Evolutionary conservation across 1,140 invertebrate species (phyloP).

Genomic region (Lanistes nyassanus): DNA sequence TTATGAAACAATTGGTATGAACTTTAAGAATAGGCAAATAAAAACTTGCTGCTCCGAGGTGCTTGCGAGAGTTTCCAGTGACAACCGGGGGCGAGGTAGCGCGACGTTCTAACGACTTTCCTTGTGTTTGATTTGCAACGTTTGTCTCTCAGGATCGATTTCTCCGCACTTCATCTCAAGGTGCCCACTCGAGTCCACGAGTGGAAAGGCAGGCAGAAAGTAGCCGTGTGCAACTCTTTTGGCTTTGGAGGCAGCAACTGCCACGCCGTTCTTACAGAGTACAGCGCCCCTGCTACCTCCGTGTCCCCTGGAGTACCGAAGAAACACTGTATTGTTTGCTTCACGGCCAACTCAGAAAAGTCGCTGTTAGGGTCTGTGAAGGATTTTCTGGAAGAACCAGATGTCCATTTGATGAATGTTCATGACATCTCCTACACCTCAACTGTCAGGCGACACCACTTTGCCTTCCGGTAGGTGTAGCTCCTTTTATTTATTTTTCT

Average conservation of each 20-base stretch:
- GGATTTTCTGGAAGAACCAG: conserved; percentile 14
- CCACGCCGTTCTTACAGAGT: conserved; percentile 41
- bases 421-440: conserved; percentile 37
- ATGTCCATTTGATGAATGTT: conserved; percentile 14
- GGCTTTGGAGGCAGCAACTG: conserved; percentile 55
- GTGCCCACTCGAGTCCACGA: conserved; percentile 35
- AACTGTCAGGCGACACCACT: conserved; percentile 35
- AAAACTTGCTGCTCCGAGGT: too few species aligned
- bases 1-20: too few species aligned
- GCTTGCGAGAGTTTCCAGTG: too few species aligned
- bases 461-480: conserved; percentile 20
- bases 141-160: conserved; percentile 31
- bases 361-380: conserved; percentile 20
- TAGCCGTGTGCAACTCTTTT: conserved; percentile 51
- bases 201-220: conserved; percentile 59
- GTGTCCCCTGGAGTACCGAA: neutral
- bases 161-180: conserved; percentile 32
- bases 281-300: conserved; percentile 37
- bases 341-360: conserved; percentile 20
- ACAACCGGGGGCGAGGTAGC: too few species aligned
- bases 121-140: too few species aligned
- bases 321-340: conserved; percentile 8
- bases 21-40: too few species aligned
- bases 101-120: too few species aligned
- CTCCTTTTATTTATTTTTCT: too few species aligned